Conservation (phyloP, 2,113 vertebrate genomes). For the Halichoerus grypus region DNA sequence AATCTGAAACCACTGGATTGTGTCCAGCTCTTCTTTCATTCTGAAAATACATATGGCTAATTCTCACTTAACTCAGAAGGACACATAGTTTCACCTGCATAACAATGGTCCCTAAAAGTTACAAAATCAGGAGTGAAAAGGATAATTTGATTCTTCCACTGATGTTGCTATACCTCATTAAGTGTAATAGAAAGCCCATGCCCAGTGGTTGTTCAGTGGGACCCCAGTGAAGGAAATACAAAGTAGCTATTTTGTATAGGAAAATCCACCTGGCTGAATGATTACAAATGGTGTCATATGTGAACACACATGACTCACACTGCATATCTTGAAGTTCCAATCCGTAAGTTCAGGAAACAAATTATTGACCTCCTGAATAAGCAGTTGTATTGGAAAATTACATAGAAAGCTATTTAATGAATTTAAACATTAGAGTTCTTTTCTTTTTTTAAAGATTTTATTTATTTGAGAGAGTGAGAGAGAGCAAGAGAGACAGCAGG, state of each 20-base stretch:
- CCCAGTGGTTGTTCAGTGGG: background rate
- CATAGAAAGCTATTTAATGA: background rate
- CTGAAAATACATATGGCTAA: constrained; percentile 18
- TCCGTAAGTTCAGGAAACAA: background rate
- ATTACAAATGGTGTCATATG: background rate
- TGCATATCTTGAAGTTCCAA: background rate
- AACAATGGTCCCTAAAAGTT: background rate
- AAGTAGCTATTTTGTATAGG: background rate
- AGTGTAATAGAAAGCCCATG: background rate
- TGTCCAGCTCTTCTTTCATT: constrained; percentile 26
- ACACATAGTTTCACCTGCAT: background rate
- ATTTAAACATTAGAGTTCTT: background rate
- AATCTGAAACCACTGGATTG: background rate
- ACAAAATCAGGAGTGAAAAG: background rate
- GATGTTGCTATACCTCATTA: background rate
- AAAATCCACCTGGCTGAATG: background rate
- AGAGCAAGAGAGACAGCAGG: background rate
- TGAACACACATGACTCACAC: background rate
- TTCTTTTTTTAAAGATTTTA: background rate
- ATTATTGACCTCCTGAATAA: background rate
- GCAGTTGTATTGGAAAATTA: background rate
- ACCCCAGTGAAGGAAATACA: background rate
- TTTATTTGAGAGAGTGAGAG: background rate
- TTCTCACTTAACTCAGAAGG: background rate
- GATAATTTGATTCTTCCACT: background rate